Conservation (phyloP, 2,888 invertebrate genomes). For the Prosopocoilus inquinatus region DNA sequence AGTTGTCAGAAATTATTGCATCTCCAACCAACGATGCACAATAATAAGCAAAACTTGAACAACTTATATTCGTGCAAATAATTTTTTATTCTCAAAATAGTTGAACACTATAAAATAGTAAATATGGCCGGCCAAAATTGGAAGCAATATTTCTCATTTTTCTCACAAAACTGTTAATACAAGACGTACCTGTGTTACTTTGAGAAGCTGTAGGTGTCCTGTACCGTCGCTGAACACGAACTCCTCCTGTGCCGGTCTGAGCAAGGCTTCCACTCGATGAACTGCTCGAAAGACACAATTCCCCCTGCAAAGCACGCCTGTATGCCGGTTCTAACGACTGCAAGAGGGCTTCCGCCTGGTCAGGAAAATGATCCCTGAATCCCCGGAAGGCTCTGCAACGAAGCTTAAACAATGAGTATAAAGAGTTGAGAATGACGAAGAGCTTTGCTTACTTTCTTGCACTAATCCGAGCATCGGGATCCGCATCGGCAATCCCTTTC, state of each 20-base stretch:
- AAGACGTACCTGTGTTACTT: conserved; percentile 53
- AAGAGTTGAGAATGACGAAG: background rate
- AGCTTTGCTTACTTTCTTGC: conserved; percentile 68
- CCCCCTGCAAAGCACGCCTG: conserved; percentile 60
- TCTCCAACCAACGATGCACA: no score
- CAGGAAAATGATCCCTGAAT: conserved; percentile 87
- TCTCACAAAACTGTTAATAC: conserved; percentile 2
- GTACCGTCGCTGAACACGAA: conserved; percentile 45
- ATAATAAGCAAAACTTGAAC: no score
- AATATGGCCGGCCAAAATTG: no score
- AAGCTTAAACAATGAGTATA: conserved; percentile 8
- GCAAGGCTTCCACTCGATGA: conserved; percentile 56
- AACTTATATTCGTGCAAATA: background rate
- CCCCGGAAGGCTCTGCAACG: conserved; percentile 78
- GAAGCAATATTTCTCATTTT: background rate
- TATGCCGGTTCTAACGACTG: conserved; percentile 78
- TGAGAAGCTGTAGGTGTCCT: conserved; percentile 38
- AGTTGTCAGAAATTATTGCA: no score
- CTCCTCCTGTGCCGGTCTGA: conserved; percentile 44
- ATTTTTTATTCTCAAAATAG: no score
- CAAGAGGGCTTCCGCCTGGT: conserved; percentile 82
- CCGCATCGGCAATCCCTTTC: conserved; percentile 89
- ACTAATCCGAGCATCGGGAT: conserved; percentile 80
- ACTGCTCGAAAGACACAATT: conserved; percentile 58
- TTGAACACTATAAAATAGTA: no score